These are phyloP conservation scores for Mimumesa dahlbomi DNA, from an alignment of 2,888 invertebrate species.

Conservation along the genomic window DNA sequence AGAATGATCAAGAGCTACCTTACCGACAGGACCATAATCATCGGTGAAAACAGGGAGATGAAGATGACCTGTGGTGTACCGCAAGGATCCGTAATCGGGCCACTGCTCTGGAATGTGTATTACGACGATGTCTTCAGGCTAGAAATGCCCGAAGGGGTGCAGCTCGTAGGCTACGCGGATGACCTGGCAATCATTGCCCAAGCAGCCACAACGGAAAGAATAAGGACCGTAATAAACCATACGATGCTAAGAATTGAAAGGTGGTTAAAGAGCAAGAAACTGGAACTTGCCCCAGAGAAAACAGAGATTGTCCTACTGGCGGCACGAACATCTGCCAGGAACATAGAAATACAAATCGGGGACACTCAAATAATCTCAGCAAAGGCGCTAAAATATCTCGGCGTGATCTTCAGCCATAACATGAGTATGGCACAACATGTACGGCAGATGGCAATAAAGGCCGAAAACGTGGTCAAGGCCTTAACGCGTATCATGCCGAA, in stretches of 20 bases:
- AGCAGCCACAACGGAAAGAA: background rate
- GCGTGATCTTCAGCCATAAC: background rate
- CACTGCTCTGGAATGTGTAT: background rate
- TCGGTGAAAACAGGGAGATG: background rate
- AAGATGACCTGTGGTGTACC: background rate
- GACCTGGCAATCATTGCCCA: background rate
- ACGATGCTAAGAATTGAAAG: background rate
- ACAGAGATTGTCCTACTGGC: background rate
- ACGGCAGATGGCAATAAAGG: background rate
- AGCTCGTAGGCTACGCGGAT: conserved; percentile 4
- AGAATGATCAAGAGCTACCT: background rate
- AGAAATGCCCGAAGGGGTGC: conserved; percentile 2
- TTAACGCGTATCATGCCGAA: conserved; percentile 1
- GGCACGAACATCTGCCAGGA: background rate
- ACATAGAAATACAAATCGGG: background rate
- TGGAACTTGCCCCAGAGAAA: background rate
- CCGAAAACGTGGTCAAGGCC: background rate
- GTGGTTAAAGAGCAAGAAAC: background rate
- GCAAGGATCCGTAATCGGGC: conserved; percentile 3
- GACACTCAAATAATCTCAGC: background rate
- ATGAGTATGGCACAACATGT: background rate
- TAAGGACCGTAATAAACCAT: background rate
- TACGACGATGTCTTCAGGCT: background rate
- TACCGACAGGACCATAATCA: background rate
- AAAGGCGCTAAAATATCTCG: background rate